Evolutionary conservation across 1,140 invertebrate genomes (phyloP).

Genomic region (Drosophila yakuba): DNA sequence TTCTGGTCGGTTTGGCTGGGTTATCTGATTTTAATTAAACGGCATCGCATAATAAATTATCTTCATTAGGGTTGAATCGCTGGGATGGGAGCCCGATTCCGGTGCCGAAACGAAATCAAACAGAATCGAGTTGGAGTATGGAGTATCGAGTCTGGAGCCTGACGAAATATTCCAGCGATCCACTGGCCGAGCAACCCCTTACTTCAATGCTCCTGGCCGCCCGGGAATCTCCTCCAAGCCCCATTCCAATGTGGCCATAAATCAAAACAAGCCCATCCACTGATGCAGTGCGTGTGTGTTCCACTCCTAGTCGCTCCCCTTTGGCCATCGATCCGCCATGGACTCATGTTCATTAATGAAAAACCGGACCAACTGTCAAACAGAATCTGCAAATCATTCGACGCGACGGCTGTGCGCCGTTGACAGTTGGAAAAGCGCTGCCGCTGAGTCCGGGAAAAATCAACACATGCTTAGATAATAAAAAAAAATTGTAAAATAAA

Average conservation of each 20-base stretch:
- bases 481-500: slow-evolving; percentile 27
- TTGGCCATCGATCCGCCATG: slow-evolving; percentile 14
- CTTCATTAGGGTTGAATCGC: slow-evolving; percentile 69
- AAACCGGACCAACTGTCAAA: slow-evolving; percentile 79
- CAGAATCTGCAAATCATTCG: slow-evolving; percentile 80
- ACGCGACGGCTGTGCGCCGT: slow-evolving; percentile 69
- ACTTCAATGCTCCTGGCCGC: slow-evolving; percentile 6
- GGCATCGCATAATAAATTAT: slow-evolving; percentile 83
- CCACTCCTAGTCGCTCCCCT: slow-evolving; percentile 26
- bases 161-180: slow-evolving; percentile 36
- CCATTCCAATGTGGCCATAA: slow-evolving; percentile 47
- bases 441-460: slow-evolving; percentile 69
- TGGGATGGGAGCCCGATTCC: slow-evolving; percentile 12
- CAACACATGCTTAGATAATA: slow-evolving; percentile 77
- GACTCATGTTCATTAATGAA: slow-evolving; percentile 79
- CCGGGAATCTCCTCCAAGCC: slow-evolving; percentile 4
- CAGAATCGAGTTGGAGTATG: slow-evolving; percentile 4
- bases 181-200: slow-evolving; percentile 22
- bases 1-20: slow-evolving; percentile 30
- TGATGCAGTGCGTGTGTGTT: slow-evolving; percentile 73
- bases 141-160: slow-evolving; percentile 5
- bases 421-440: slow-evolving; percentile 79
- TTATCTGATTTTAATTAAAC: slow-evolving; percentile 84
- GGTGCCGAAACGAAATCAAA: slow-evolving; percentile 25
- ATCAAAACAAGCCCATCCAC: slow-evolving; percentile 58